Evolutionary conservation across 2,888 invertebrate genomes (phyloP), one percentile per base, ranked within the genome.

Genomic region (Acronicta leporina): DNA sequence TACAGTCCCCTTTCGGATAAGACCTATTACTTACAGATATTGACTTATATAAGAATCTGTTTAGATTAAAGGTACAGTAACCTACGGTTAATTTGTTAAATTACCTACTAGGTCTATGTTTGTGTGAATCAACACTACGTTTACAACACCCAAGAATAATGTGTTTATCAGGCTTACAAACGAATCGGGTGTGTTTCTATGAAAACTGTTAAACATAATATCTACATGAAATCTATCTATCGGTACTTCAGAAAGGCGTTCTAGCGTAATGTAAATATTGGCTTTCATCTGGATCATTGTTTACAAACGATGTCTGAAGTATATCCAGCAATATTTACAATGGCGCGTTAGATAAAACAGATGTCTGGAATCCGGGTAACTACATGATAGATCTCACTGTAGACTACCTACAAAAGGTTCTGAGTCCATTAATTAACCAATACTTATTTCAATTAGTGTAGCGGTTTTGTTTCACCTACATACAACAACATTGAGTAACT

Each of bases 271-370:
- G 75, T 89, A 89, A 90, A 90, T 88, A 87, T 68, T 70, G 75
- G 80, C 81, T 88, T 83, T 86, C 90, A 87, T 87, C 88, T 87
- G 86, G 83, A 70, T 63, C 67, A 75, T 81, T 91, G 89, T 92
- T 91, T 90, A 91, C 84, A 82, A 84, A 75, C 64, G 67, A 77
- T 73, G 78, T 80, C 80, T 75, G 77, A 84, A 80, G 70, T 81
- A 78, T 82, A 83, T 78, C 68, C 63, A 80, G 75, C 72, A 77
- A 73, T 89, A 86, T 90, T 88, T 88, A 87, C 84, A 62, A 86
- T 77, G 68, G 77, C 70, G 74, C 68, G 84, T 87, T 85, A 86
- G 83, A 83, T 79, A 82, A 83, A 90, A 76, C 92, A 92, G 88
- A 90, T 91, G 91, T 84, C 50, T 84, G 63, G 75, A 83, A 86